phyloP scores from a whole-genome alignment of 2,888 invertebrate species.

The Hirudinaria manillensis region DNA sequence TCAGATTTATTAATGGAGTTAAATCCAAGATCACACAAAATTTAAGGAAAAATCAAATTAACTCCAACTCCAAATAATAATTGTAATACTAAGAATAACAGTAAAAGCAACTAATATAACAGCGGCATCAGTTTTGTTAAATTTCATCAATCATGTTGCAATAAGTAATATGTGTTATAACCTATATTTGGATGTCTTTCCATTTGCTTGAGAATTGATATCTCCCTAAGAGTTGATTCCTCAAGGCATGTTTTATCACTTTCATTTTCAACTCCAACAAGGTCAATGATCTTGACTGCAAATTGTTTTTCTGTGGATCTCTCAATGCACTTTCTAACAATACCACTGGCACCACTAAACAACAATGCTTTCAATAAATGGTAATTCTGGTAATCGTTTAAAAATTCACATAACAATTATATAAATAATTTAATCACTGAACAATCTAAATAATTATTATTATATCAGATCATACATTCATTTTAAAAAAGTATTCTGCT shows the following conservation, averaged over 20 bases:
- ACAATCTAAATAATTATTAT: no score
- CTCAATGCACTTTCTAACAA: slow-evolving; percentile 89
- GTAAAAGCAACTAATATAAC: neutral
- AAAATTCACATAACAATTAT: neutral
- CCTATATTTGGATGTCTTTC: slow-evolving; percentile 96
- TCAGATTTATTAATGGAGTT: neutral
- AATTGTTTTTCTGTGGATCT: slow-evolving; percentile 89
- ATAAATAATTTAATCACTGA: neutral
- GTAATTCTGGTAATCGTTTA: no score
- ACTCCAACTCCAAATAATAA: neutral
- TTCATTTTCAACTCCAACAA: slow-evolving; percentile 66
- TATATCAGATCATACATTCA: no score
- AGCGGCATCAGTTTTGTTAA: neutral
- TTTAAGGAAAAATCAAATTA: neutral
- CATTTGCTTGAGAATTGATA: slow-evolving; percentile 81
- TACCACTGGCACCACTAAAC: slow-evolving; percentile 83
- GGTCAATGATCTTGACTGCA: slow-evolving; percentile 95
- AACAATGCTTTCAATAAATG: slow-evolving; percentile 1
- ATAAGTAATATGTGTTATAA: slow-evolving; percentile 58
- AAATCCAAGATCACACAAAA: neutral
- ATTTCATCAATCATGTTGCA: no score
- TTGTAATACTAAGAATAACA: neutral
- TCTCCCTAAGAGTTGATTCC: slow-evolving; percentile 86
- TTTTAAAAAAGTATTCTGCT: no score
- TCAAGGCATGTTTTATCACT: slow-evolving; percentile 61